Percentiles rank a stretch among this genome's conserved stretches.
These are phyloP conservation scores for Meiosimyza decipiens DNA, from an alignment of 2,888 invertebrate species.

Conservation along the genomic window DNA sequence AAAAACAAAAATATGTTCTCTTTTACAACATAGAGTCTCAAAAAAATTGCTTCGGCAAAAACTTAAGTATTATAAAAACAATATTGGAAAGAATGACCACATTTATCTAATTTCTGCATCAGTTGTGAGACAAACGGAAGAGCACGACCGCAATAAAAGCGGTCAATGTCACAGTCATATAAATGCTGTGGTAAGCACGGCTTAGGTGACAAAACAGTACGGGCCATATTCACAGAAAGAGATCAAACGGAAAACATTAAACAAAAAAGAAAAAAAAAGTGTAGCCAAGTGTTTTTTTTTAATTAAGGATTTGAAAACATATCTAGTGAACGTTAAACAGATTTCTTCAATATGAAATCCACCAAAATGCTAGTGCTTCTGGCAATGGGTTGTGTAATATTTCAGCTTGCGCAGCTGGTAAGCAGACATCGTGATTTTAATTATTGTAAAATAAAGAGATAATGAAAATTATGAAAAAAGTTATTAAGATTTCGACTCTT, in stretches of 20 bases:
- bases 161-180: not conserved
- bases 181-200: not conserved
- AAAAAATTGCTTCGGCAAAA: too few species aligned
- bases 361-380: slow-evolving; percentile 10
- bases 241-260: not conserved
- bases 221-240: not conserved
- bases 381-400: slow-evolving; percentile 11
- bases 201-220: not conserved
- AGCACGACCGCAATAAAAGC: not conserved
- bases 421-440: not conserved
- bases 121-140: not conserved
- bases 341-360: slow-evolving; percentile 12
- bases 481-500: not conserved
- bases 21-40: too few species aligned
- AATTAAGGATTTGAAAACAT: not conserved
- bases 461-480: not conserved
- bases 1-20: too few species aligned
- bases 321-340: not conserved
- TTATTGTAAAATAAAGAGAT: not conserved
- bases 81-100: too few species aligned
- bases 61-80: too few species aligned
- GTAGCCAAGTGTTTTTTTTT: too few species aligned
- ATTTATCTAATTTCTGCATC: slow-evolving; percentile 3
- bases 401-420: slow-evolving; percentile 23
- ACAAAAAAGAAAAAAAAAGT: too few species aligned